phyloP scores from a whole-genome alignment of 2,888 invertebrate species.

The Tineola bisselliella region DNA sequence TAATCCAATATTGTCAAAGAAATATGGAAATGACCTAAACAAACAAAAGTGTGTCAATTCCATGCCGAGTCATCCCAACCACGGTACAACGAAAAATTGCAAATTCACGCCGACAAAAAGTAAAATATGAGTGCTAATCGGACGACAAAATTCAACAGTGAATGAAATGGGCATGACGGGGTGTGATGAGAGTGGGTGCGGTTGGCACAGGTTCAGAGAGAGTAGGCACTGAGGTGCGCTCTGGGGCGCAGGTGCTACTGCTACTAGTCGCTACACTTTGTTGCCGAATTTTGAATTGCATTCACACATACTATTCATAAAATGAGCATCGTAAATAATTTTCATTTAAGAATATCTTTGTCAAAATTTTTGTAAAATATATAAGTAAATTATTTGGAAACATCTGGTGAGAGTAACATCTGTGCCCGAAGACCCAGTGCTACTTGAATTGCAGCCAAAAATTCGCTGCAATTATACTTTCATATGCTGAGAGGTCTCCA shows the following conservation, averaged over 20 bases:
- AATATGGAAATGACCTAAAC: not conserved
- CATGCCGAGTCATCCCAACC: not conserved
- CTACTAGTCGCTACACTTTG: not conserved
- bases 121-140: constrained; percentile 12
- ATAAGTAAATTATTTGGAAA: constrained; percentile 13
- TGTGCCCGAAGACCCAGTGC: constrained; percentile 19
- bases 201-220: constrained; percentile 5
- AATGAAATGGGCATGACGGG: constrained; percentile 13
- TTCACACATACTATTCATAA: not conserved
- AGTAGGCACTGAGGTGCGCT: not conserved
- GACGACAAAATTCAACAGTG: constrained; percentile 11
- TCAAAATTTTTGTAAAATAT: no score
- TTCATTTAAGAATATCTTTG: no score
- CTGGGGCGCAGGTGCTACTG: not conserved
- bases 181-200: constrained; percentile 8
- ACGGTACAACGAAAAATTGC: not conserved
- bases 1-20: no score
- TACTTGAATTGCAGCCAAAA: constrained; percentile 11
- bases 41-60: not conserved
- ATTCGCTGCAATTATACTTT: constrained; percentile 1
- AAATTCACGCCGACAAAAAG: constrained; percentile 3
- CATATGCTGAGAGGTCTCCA: not conserved
- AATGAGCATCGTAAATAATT: no score
- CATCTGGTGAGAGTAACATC: constrained; percentile 23
- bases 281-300: not conserved